phyloP scores from a whole-genome alignment of 1,140 invertebrate species.

The Myzus persicae region DNA sequence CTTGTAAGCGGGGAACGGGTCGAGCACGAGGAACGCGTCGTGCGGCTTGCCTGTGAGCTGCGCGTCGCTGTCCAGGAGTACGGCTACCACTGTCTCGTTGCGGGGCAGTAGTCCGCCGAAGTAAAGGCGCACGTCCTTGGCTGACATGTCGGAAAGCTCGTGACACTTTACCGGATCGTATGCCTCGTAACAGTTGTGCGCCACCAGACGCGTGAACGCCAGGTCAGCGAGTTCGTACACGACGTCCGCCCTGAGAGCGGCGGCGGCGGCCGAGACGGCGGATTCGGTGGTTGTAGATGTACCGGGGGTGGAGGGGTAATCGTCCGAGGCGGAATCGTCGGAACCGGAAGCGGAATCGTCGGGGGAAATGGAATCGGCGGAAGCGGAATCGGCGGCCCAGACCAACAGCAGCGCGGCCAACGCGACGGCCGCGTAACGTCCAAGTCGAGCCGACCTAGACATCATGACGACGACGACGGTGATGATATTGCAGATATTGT shows the following conservation, averaged over 20 bases:
- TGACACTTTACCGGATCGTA: slow-evolving; percentile 36
- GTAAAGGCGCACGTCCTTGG: slow-evolving; percentile 47
- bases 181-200: slow-evolving; percentile 39
- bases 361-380: too few relatives aligned
- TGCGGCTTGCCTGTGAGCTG: slow-evolving; percentile 62
- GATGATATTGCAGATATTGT: neutral
- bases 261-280: neutral
- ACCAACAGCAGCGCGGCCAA: neutral
- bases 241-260: neutral
- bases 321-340: too few relatives aligned
- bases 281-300: neutral
- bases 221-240: slow-evolving; percentile 32
- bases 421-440: neutral
- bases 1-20: slow-evolving; percentile 67
- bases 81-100: slow-evolving; percentile 61
- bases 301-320: neutral
- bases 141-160: slow-evolving; percentile 29
- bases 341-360: too few relatives aligned
- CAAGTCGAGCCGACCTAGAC: neutral
- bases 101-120: slow-evolving; percentile 20
- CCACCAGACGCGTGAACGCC: slow-evolving; percentile 19
- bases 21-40: slow-evolving; percentile 66
- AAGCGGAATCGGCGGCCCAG: neutral
- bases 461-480: neutral
- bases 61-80: slow-evolving; percentile 66